Conservation (phyloP, 2,888 invertebrate species). For the Thereva nobilitata region DNA sequence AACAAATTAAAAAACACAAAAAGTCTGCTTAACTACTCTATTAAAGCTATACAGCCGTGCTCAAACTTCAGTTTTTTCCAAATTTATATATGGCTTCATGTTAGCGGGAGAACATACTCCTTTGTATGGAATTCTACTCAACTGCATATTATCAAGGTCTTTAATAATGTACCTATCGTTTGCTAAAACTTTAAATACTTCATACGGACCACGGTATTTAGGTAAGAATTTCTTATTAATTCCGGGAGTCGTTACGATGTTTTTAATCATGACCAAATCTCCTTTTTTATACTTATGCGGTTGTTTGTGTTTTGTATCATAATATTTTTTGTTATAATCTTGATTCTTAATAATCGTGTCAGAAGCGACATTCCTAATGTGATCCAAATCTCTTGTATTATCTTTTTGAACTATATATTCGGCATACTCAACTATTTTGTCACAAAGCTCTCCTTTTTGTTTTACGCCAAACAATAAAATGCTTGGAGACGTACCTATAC, state of each 20-base stretch:
- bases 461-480: constrained; percentile 45
- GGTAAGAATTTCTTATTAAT: constrained; percentile 45
- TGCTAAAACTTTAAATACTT: constrained; percentile 36
- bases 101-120: constrained; percentile 31
- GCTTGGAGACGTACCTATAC: constrained; percentile 46
- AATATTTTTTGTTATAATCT: constrained; percentile 44
- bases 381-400: constrained; percentile 12
- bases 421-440: constrained; percentile 1
- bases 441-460: constrained; percentile 43
- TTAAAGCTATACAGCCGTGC: too few relatives aligned
- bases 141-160: constrained; percentile 38
- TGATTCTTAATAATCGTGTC: constrained; percentile 43
- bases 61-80: too few relatives aligned
- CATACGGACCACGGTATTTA: constrained; percentile 44
- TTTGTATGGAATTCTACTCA: constrained; percentile 27
- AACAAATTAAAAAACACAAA: too few relatives aligned
- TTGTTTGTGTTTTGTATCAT: constrained; percentile 46
- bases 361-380: constrained; percentile 39
- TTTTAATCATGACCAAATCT: constrained; percentile 44
- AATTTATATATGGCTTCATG: constrained; percentile 32
- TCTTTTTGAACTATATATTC: background rate
- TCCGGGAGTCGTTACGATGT: constrained; percentile 42
- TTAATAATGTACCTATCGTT: constrained; percentile 44
- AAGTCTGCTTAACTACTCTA: too few relatives aligned
- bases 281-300: constrained; percentile 41